Base-by-base conservation (phyloP, 2,888 invertebrate genomes). In the Melolontha melolontha region DNA sequence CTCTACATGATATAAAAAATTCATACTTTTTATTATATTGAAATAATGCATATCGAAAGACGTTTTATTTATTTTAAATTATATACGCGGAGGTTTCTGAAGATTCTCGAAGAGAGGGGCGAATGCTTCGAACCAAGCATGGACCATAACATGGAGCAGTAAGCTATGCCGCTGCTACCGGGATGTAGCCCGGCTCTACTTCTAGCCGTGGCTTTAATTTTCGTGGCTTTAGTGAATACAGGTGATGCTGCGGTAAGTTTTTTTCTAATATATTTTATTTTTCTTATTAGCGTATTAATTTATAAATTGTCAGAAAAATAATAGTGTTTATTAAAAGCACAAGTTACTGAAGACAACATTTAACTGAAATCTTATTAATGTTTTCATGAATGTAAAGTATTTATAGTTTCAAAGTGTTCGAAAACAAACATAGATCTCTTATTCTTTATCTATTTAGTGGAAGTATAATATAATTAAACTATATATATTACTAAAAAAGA, bases 131-230 rank as follows among this genome's bases (percentile, higher is more conserved):
- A 11, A 50, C 66, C 47, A 51, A 51, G 64, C 70, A 72, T 72
- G 71, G 67, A 50, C 59, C 62, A 68, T 70, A 80, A 80, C 77
- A 80, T 81, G 81, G 80, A 77, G 78, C 81, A 83, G 83, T 83
- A 80, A 79, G 81, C 81, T 75, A 83, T 83, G 82, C 80, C 82
- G 83, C 82, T 80, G 81, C 82, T 82, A 79, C 79, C 79, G 79
- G 80, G 81, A 75, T 78, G 79, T 80, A 80, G 82, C 80, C 82
- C 81, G 82, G 80, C 79, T 75, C 75, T 79, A 69, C 68, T 66
- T 22, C 70, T 74, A 69, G 75, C 76, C 75, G 73, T 72, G 74
- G 74, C 75, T 63, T 67, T 76, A 40, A 63, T 76, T 71, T 69
- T 74, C 70, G 66, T 75, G 63, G 49, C 71, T 62, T 73, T 75